Conservation (phyloP, 2,888 invertebrate genomes). For the Dasypogon diadema region DNA sequence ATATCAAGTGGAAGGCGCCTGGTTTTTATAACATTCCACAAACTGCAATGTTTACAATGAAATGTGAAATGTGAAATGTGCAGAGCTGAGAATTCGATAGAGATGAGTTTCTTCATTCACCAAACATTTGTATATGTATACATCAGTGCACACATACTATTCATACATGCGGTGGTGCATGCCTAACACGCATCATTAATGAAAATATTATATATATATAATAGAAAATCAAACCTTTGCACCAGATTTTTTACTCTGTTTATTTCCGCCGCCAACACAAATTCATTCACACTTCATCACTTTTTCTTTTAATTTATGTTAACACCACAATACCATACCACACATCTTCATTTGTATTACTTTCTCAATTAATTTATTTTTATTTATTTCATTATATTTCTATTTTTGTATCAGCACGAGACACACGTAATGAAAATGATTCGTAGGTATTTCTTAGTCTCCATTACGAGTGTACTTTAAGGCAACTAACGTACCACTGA, state of each 20-base stretch:
- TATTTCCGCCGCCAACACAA: slow-evolving; percentile 14
- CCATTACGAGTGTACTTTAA: neutral
- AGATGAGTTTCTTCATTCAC: neutral
- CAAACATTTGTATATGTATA: neutral
- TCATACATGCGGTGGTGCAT: slow-evolving; percentile 2
- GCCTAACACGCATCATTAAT: neutral
- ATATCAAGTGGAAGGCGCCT: no score
- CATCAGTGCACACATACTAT: no score
- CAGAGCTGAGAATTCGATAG: no score
- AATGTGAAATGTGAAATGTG: no score
- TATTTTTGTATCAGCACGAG: slow-evolving; percentile 28
- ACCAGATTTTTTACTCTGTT: slow-evolving; percentile 1
- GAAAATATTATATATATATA: neutral
- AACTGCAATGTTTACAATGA: no score
- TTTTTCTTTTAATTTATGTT: neutral
- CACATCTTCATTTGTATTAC: slow-evolving; percentile 8
- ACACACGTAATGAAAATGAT: slow-evolving; percentile 2
- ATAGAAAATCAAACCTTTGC: slow-evolving; percentile 37
- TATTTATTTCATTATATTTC: slow-evolving; percentile 24
- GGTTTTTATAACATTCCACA: no score
- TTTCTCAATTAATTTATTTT: slow-evolving; percentile 35
- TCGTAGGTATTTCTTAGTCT: slow-evolving; percentile 10
- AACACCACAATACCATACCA: slow-evolving; percentile 9
- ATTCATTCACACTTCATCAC: slow-evolving; percentile 14
- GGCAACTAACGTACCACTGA: slow-evolving; percentile 13